A percentile compares a stretch with the other conserved stretches of the same genome.
phyloP scores from a whole-genome alignment of 2,797 vertebrate genomes.

The Argyrosomus regius region DNA sequence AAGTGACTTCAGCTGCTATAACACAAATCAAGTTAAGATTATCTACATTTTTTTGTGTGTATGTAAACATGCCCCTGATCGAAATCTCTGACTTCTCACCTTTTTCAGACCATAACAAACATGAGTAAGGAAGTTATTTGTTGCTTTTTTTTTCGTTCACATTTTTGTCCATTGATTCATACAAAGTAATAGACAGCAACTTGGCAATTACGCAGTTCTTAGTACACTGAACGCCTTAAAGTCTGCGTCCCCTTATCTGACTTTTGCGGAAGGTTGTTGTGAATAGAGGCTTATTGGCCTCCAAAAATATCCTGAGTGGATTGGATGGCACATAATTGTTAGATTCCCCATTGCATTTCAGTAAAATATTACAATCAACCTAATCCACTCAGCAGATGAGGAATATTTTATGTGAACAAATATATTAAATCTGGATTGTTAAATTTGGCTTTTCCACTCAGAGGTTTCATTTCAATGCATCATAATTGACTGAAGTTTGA shows the following conservation, averaged over 20 bases:
- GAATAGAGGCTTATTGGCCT: background rate
- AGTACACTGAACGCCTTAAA: background rate
- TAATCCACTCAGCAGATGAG: background rate
- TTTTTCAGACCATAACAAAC: background rate
- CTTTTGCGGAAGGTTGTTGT: background rate
- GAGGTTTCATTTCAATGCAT: slow-evolving; percentile 3
- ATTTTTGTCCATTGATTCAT: background rate
- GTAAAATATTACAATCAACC: background rate
- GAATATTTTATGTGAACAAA: background rate
- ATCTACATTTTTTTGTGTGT: no score
- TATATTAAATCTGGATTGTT: background rate
- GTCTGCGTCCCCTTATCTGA: background rate
- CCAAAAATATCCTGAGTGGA: no score
- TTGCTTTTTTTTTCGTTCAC: background rate
- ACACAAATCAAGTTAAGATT: no score
- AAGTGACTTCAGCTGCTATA: no score
- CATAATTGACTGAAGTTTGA: slow-evolving; percentile 41
- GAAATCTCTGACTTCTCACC: background rate
- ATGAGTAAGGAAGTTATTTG: background rate
- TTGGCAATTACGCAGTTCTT: background rate
- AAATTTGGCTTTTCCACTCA: background rate
- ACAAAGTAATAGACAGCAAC: background rate
- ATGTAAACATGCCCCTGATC: background rate
- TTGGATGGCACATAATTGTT: background rate
- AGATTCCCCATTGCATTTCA: background rate